Conservation (phyloP, 2,888 invertebrate genomes). For the Nipponacmea schrenckii region DNA sequence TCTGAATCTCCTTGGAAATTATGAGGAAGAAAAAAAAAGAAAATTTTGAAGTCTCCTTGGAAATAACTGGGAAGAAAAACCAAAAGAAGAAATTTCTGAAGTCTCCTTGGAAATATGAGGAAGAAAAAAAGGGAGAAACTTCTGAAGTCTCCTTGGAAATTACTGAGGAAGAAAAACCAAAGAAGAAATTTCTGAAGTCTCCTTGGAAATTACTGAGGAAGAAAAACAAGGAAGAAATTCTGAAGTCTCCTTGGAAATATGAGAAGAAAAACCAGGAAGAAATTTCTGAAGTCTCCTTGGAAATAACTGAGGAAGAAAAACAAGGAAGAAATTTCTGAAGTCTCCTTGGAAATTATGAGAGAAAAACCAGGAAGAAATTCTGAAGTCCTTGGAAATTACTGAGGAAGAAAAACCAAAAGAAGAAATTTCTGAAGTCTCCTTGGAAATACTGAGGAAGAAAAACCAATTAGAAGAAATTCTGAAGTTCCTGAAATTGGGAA, state of each 20-base stretch:
- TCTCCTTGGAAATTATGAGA: slow-evolving; percentile 10
- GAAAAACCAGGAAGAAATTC: neutral
- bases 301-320: no score
- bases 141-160: neutral
- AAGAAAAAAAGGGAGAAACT: no score
- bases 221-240: slow-evolving; percentile 20
- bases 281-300: neutral
- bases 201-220: no score
- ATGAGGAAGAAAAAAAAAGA: neutral
- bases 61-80: slow-evolving; percentile 7
- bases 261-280: slow-evolving; percentile 13
- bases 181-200: no score
- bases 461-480: neutral
- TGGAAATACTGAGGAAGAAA: neutral
- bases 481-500: neutral
- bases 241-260: slow-evolving; percentile 13
- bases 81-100: slow-evolving; percentile 24
- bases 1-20: neutral
- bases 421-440: neutral
- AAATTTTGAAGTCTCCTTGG: neutral
- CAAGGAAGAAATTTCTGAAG: slow-evolving; percentile 23
- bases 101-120: slow-evolving; percentile 12
- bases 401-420: neutral
- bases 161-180: no score
- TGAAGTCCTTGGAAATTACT: no score